Base-by-base conservation (phyloP, 2,113 vertebrate species). In the Tupaia chinensis region DNA sequence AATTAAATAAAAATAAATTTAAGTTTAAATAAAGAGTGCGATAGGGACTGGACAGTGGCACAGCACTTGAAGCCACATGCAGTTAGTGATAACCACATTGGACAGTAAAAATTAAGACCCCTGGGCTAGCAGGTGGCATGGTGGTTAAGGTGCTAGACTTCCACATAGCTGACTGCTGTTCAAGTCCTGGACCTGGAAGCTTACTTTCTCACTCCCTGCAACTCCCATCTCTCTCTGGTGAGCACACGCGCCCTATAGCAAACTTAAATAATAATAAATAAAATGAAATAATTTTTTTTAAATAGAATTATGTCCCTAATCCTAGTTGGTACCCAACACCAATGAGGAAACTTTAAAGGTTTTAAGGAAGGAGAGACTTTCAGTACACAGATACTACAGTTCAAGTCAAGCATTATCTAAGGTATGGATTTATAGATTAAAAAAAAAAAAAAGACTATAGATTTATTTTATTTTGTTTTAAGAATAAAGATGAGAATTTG, bases 401-500 rank as follows among this genome's bases (percentile, higher is more conserved):
- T 22, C 13, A 89, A n/a, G 65, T 44, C 34, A 32, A 27, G 53
- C 22, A n/a, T 54, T 56, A 27, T 72, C 89, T 32, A 88, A 90
- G 53, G 29, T 23, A 95, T 9, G 72, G 68, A 34, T 68, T 20
- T 84, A 10, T 22, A 85, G 23, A 91, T 19, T 12, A 10, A 58
- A 87, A 44, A 44, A 53, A 13, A 25, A 53, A 58, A 68, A 27
- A 23, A 7, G 70, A 89, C 74, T 34, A 61, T 0, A 54, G 69
- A 60, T 23, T 92, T 70, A 25, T 66, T 92, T 65, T 63, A 63
- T 86, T 74, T 56, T 61, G 81, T 66, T 66, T 53, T 87, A 80
- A 84, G 23, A 87, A 94, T 25, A 92, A 95, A 96, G 65, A 14
- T 81, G 70, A 56, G 79, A 76, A 32, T 54, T 34, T 83, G 13